Base-by-base conservation (phyloP, 2,113 vertebrate genomes). In the Paraplagusia blochii region DNA sequence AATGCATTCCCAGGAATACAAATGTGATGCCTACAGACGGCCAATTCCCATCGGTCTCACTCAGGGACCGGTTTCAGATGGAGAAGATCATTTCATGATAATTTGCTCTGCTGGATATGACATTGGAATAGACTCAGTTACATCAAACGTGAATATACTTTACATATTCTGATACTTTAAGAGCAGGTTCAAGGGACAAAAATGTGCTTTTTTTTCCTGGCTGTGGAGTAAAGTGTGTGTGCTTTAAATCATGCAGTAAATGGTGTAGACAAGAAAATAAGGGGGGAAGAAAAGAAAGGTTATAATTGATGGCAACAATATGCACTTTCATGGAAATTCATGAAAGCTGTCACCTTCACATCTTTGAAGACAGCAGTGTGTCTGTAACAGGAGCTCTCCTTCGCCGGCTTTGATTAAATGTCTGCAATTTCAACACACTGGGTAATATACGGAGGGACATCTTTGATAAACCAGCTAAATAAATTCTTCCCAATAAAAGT, bases 401-500 rank as follows among this genome's bases (percentile, higher is more conserved):
- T 7, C 76, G 34, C 38, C 54, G 8, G 61, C 80, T 77, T 84
- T 84, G 76, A 83, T 85, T 83, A 50, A 73, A 82, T 58, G 80
- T 75, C 66, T 17, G 66, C 67, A 18, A 77, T 79, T 65, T 16
- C 70, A 5, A 5, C 73, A 44, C 69, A 34, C 80, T 67, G 83
- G 78, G 72, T 82, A 85, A 86, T 86, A 81, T 85, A 85, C 74
- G 74, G 77, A 46, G 63, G 68, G 81, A 73, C 84, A 81, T 87
- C 72, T 83, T 84, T 84, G 84, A 89, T 89, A 77, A 82, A 83
- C 68, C 69, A 40, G 72, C 49, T 55, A 83, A 76, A 86, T 88
- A 87, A 88, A 89, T 89, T 88, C 83, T 83, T 84, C 82, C 80
- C 81, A 85, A 82, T 89, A 88, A 89, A 89, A 87, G 74, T 62